Conservation (phyloP, 2,888 invertebrate genomes). For the Allophyes oxyacanthae region DNA sequence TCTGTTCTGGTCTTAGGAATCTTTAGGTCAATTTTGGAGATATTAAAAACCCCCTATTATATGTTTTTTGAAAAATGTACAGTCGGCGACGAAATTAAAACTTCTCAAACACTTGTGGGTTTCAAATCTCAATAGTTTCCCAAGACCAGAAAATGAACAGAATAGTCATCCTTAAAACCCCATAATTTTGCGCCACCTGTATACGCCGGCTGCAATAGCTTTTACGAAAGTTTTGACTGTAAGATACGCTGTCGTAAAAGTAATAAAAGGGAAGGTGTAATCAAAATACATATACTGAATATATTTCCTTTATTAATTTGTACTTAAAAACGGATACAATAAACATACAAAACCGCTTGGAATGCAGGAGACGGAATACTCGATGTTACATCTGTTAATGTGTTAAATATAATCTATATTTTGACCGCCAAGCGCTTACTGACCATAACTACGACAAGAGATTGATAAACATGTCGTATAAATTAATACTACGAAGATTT, state of each 20-base stretch:
- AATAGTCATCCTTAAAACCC: no score
- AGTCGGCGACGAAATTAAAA: no score
- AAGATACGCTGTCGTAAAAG: background rate
- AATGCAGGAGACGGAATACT: constrained; percentile 82
- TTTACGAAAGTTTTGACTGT: background rate
- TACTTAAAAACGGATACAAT: constrained; percentile 76
- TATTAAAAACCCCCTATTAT: no score
- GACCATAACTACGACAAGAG: constrained; percentile 12
- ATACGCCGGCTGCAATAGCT: no score
- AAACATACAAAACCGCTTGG: constrained; percentile 68
- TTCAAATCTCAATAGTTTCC: no score
- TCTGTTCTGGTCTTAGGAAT: no score
- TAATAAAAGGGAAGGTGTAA: constrained; percentile 3
- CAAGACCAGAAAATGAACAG: no score
- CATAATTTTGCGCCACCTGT: no score
- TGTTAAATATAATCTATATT: constrained; percentile 60
- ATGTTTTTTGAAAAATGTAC: no score
- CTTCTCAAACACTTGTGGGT: no score
- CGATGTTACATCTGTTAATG: constrained; percentile 75
- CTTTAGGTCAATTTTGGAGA: no score
- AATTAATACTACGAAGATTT: background rate
- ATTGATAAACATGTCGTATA: background rate
- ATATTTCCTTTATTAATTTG: constrained; percentile 83
- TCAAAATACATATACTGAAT: constrained; percentile 66
- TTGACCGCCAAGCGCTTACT: constrained; percentile 41